Evolutionary conservation across 2,113 vertebrate genomes (phyloP).

Genomic region (Toxostoma redivivum): DNA sequence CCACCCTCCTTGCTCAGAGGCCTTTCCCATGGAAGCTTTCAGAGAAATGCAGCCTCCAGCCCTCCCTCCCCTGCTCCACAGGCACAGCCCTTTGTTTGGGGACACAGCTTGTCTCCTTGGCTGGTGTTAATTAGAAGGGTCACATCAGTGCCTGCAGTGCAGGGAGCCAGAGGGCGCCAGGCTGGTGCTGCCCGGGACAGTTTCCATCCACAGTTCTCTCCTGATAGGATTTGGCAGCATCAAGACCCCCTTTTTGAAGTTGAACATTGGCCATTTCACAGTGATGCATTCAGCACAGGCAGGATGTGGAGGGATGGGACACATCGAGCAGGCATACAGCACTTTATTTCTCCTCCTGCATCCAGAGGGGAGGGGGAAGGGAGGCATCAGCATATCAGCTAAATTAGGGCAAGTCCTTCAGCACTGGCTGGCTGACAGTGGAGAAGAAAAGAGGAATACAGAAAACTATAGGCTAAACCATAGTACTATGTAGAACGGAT

Average conservation of each 20-base stretch:
- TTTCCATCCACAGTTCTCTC: background rate
- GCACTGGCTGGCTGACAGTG: background rate
- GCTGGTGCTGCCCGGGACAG: background rate
- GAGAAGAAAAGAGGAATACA: background rate
- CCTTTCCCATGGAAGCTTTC: background rate
- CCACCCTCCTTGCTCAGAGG: background rate
- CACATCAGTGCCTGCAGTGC: rapidly evolving
- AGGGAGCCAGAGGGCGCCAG: background rate
- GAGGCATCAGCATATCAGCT: background rate
- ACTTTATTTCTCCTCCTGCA: background rate
- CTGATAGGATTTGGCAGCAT: background rate
- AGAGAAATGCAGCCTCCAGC: background rate
- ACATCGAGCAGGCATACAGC: rapidly evolving
- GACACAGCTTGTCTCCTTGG: background rate
- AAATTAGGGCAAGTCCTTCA: background rate
- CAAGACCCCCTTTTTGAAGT: background rate
- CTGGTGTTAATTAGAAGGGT: background rate
- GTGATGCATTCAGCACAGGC: background rate
- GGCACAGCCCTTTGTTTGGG: background rate
- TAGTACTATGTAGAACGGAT: background rate
- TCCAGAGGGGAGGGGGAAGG: background rate
- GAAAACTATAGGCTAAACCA: background rate
- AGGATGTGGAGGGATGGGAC: background rate
- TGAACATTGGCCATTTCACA: background rate
- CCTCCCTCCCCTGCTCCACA: background rate